Evolutionary conservation across 2,113 vertebrate genomes (phyloP), one percentile per base, ranked within the genome.

Genomic region (Trochalopteron elliotii): DNA sequence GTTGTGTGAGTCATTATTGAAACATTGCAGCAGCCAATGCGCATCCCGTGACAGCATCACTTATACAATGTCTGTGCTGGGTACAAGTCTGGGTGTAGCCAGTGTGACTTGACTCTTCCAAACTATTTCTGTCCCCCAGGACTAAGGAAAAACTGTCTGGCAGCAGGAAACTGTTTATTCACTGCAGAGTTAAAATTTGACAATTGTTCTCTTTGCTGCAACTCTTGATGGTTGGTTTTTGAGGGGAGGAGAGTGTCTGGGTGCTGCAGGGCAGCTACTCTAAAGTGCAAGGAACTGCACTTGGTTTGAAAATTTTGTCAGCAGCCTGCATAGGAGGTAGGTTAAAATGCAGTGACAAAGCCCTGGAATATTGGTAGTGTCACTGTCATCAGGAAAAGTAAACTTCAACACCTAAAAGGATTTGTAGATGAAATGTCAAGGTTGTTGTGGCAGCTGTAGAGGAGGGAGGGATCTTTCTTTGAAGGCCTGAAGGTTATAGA

Each of bases 1-100:
- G 90, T 61, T 88, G 75, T 83, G n/a, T 97, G 96, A 98, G 78
- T 98, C 97, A 97, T 83, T 95, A 96, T 88, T 96, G 93, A 95
- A 97, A 91, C 96, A 88, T 67, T 83, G 69, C 96, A 96, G 94
- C 96, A 96, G 90, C 87, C 95, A 60, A 12, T 78, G 89, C 5
- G 37, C 96, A 86, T 93, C 82, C 81, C 94, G 78, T 96, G 95
- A 95, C 93, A 97, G 92, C 94, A 87, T 91, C 97, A 70, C 91
- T 96, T 95, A 37, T 80, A 88, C 79, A 81, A 30, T 59, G 72
- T 55, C 89, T 89, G 22, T 67, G 86, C 93, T 87, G 94, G 96
- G 80, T 23, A 82, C 72, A 87, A 75, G 56, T 83, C 63, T 84
- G 96, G 93, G 93, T 97, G 95, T 84, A 95, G 83, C 86, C 91